phyloP scores from a whole-genome alignment of 92 coral and sea anemone species.

The Isaurus tuberculatus region DNA sequence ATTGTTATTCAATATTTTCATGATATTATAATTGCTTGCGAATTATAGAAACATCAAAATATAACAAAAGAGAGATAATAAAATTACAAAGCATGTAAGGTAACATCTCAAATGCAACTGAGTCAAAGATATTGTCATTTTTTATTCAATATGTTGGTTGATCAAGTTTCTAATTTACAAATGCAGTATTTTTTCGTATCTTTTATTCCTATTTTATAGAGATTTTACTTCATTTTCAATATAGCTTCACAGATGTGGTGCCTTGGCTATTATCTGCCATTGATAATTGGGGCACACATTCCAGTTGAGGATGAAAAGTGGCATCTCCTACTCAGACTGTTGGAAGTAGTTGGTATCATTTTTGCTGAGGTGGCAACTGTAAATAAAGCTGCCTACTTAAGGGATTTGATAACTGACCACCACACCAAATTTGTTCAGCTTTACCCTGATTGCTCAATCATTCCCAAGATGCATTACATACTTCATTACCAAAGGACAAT shows the following conservation, averaged over 20 bases:
- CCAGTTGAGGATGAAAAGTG: slow-evolving; percentile 58
- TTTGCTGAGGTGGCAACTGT: slow-evolving; percentile 54
- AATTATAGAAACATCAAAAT: no score
- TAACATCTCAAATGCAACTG: neutral
- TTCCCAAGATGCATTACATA: slow-evolving; percentile 75
- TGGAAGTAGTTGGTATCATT: slow-evolving; percentile 51
- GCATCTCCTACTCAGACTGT: slow-evolving; percentile 42
- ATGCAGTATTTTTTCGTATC: no score
- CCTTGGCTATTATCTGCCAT: slow-evolving; percentile 59
- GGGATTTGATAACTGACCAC: slow-evolving; percentile 66
- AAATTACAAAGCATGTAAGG: no score
- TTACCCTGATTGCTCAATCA: slow-evolving; percentile 65
- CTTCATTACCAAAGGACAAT: slow-evolving; percentile 66
- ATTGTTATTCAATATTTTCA: neutral
- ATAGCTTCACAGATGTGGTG: slow-evolving; percentile 69
- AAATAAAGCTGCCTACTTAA: slow-evolving; percentile 53
- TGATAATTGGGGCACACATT: slow-evolving; percentile 48
- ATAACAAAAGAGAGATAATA: no score
- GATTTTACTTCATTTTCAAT: neutral
- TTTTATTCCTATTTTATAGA: neutral
- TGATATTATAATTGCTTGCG: no score
- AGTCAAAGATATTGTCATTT: neutral
- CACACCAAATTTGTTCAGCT: slow-evolving; percentile 57
- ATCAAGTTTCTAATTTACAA: no score
- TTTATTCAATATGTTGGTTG: no score